Evolutionary conservation across 1,140 invertebrate genomes (phyloP).

Genomic region (Lepidotrigona ventralis): DNA sequence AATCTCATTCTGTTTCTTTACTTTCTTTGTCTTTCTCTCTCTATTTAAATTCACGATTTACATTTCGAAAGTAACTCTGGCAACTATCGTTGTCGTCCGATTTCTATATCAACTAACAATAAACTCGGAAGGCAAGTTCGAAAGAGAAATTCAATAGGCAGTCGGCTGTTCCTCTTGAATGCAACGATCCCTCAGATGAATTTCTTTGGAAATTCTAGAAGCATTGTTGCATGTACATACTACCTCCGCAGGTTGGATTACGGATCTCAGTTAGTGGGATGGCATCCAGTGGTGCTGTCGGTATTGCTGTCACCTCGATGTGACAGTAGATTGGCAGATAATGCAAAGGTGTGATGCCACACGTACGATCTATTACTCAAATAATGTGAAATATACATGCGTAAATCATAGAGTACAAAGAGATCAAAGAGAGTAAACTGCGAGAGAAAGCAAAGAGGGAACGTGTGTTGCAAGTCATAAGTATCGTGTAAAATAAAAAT

Average conservation of each 20-base stretch:
- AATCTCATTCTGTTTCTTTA: too few relatives aligned
- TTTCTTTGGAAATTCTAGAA: background rate
- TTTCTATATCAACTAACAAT: background rate
- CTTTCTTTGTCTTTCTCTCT: too few relatives aligned
- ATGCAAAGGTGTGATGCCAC: background rate
- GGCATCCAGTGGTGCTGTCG: background rate
- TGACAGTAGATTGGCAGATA: background rate
- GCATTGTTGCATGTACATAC: background rate
- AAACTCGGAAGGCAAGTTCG: background rate
- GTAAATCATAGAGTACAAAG: background rate
- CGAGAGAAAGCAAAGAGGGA: background rate
- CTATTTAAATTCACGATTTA: too few relatives aligned
- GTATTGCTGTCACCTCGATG: background rate
- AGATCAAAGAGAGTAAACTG: background rate
- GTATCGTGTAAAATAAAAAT: background rate
- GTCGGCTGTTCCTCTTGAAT: background rate
- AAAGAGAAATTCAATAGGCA: background rate
- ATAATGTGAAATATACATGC: background rate
- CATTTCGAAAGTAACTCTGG: too few relatives aligned
- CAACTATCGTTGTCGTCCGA: too few relatives aligned
- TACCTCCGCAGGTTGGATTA: background rate
- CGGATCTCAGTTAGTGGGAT: constrained; percentile 5
- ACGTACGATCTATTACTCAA: background rate
- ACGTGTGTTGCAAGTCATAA: background rate
- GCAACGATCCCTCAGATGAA: background rate